Percentiles rank a stretch among this genome's conserved stretches.
These are phyloP conservation scores for Elegia similella DNA, from an alignment of 2,888 invertebrate species.

Conservation along the genomic window DNA sequence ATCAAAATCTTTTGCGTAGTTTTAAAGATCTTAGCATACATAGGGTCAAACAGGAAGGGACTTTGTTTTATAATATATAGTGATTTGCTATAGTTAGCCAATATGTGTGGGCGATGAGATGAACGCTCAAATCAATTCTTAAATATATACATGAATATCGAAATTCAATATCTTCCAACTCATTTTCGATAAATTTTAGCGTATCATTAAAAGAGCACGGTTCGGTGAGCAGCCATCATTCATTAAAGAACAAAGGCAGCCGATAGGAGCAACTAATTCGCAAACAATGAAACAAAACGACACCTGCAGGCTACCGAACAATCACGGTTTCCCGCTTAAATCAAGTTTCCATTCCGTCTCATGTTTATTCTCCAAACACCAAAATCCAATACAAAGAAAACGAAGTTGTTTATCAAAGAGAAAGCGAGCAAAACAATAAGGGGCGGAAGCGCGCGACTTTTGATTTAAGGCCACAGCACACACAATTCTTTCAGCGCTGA, in stretches of 20 bases:
- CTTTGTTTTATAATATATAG: too few species aligned
- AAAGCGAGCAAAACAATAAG: conserved; percentile 52
- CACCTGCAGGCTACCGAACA: conserved; percentile 16
- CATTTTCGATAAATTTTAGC: background rate
- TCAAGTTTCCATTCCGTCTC: conserved; percentile 24
- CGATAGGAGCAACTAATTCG: conserved; percentile 11
- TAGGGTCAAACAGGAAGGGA: too few species aligned
- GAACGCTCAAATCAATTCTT: too few species aligned
- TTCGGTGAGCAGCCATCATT: background rate
- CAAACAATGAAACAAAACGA: conserved; percentile 9
- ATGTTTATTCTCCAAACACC: conserved; percentile 32
- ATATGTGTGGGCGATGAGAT: too few species aligned
- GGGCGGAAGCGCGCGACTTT: conserved; percentile 38
- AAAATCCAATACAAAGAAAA: conserved; percentile 59
- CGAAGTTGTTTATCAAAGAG: conserved; percentile 55
- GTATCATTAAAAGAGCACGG: background rate
- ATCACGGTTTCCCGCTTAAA: conserved; percentile 21
- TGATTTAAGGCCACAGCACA: conserved; percentile 33
- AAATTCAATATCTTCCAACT: background rate
- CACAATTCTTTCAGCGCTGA: conserved; percentile 19
- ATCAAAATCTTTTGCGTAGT: too few species aligned
- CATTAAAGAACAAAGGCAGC: conserved; percentile 1
- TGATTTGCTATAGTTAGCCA: too few species aligned
- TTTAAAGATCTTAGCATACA: too few species aligned
- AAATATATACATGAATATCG: background rate